Conservation (phyloP, 2,797 vertebrate species). For the Anisognathus igniventris region DNA sequence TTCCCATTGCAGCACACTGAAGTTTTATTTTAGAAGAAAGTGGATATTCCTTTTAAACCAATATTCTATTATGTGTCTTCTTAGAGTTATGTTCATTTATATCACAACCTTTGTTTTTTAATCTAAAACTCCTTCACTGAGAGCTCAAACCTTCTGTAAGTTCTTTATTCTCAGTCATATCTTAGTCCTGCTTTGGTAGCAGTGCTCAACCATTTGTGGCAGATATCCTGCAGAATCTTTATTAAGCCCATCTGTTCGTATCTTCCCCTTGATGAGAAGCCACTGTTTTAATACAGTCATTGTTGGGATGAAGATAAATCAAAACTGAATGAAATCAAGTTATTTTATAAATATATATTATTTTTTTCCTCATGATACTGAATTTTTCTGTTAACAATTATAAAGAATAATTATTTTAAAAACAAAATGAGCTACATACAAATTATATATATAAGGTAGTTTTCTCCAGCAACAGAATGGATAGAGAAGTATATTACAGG, state of each 20-base stretch:
- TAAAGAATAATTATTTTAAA: neutral
- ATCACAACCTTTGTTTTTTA: neutral
- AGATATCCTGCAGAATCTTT: constrained; percentile 6
- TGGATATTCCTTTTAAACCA: neutral
- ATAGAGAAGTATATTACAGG: neutral
- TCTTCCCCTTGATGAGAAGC: neutral
- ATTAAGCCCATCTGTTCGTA: constrained; percentile 48
- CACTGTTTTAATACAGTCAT: constrained; percentile 17
- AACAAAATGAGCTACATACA: neutral
- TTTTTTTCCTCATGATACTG: neutral
- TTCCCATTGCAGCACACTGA: neutral
- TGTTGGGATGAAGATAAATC: neutral
- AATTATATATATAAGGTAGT: neutral
- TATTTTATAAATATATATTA: neutral
- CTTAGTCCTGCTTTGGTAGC: neutral
- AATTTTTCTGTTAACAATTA: neutral
- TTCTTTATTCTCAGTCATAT: constrained; percentile 4
- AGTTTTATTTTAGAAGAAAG: neutral
- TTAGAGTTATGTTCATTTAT: neutral
- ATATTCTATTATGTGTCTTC: neutral
- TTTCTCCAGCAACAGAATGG: neutral
- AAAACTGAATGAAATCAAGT: neutral
- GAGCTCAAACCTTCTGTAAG: neutral
- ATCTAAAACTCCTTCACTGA: neutral
- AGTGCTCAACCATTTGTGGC: neutral